These are phyloP conservation scores for Lasiurus borealis DNA, from an alignment of 2,113 vertebrate genomes.

Conservation along the genomic window DNA sequence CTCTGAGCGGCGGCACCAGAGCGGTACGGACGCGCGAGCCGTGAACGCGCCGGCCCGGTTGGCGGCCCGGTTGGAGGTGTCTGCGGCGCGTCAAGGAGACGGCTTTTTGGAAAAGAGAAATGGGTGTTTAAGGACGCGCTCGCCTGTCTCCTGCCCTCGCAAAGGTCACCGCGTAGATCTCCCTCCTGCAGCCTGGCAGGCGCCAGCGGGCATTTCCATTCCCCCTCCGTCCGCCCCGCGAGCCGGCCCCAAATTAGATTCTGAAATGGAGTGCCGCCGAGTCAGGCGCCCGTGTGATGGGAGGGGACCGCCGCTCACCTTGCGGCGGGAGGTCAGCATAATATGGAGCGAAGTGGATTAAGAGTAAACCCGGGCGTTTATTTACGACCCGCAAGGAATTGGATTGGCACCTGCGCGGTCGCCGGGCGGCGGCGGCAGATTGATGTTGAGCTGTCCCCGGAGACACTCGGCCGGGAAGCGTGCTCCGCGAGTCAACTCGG, in stretches of 20 bases:
- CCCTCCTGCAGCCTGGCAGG: too few species aligned
- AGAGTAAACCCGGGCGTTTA: constrained; percentile 79
- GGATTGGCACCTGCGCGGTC: constrained; percentile 72
- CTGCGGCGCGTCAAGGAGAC: too few species aligned
- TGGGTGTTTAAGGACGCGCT: constrained; percentile 68
- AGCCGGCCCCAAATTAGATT: constrained; percentile 88
- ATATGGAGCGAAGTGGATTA: constrained; percentile 84
- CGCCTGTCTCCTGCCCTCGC: constrained; percentile 35
- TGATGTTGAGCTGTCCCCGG: constrained; percentile 18
- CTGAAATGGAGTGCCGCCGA: constrained; percentile 87
- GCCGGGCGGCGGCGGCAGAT: constrained; percentile 66
- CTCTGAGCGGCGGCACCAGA: rapidly evolving
- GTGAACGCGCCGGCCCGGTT: too few species aligned
- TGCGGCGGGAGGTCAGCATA: constrained; percentile 76
- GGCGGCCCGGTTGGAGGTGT: background rate
- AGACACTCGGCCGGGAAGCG: constrained; percentile 40
- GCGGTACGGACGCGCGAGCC: rapidly evolving
- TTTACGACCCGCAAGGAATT: constrained; percentile 73
- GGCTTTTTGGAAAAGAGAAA: too few species aligned
- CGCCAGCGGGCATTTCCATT: constrained; percentile 82
- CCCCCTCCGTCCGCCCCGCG: constrained; percentile 69
- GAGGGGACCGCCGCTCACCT: constrained; percentile 80
- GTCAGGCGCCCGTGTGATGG: too few species aligned
- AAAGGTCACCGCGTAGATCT: constrained; percentile 75
- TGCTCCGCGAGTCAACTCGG: constrained; percentile 61